Evolutionary conservation across 2,113 vertebrate species (phyloP).

Genomic region (Bostrychus sinensis): DNA sequence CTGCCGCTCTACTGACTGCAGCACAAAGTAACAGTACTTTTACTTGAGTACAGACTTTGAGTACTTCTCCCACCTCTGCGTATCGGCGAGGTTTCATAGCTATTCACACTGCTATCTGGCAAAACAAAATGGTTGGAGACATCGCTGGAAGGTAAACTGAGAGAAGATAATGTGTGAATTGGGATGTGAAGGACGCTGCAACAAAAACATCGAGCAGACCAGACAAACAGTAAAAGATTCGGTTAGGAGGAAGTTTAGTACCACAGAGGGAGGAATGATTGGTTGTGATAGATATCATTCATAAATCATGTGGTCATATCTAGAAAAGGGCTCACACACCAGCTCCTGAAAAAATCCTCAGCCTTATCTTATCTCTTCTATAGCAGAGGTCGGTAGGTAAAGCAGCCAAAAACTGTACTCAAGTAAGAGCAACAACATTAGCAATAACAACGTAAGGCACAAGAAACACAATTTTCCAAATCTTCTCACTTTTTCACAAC

Average conservation of each 20-base stretch:
- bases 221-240: constrained; percentile 19
- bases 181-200: constrained; percentile 60
- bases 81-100: background rate
- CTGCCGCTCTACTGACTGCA: too few relatives aligned
- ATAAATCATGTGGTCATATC: constrained; percentile 57
- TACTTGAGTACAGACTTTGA: background rate
- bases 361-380: constrained; percentile 26
- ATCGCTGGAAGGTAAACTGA: constrained; percentile 11
- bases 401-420: too few relatives aligned
- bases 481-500: too few relatives aligned
- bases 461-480: too few relatives aligned
- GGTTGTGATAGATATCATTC: constrained; percentile 60
- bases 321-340: constrained; percentile 10
- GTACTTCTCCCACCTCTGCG: background rate
- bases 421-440: too few relatives aligned
- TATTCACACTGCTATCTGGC: constrained; percentile 30
- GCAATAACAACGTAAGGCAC: too few relatives aligned
- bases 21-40: background rate
- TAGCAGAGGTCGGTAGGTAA: too few relatives aligned
- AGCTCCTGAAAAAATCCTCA: constrained; percentile 18
- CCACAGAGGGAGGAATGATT: constrained; percentile 46
- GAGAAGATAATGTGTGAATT: constrained; percentile 43
- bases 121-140: constrained; percentile 38
- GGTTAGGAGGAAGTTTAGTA: constrained; percentile 36
- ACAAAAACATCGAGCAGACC: constrained; percentile 52